Evolutionary conservation across 2,113 vertebrate species (phyloP).

Genomic region (Leptodactylus fuscus): DNA sequence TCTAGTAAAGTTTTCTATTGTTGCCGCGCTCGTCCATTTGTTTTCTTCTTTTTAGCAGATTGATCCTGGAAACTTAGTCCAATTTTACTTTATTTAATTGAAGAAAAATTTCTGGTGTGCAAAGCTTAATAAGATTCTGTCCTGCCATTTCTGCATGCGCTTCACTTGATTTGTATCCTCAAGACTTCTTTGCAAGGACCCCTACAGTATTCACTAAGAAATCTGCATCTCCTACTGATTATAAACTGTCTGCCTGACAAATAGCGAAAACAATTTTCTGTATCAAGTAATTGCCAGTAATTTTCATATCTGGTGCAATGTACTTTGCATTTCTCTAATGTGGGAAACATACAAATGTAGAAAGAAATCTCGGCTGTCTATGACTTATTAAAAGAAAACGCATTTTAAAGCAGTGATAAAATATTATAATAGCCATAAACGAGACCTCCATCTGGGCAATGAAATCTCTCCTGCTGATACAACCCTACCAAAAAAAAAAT

Average conservation of each 20-base stretch:
- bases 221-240: slow-evolving; percentile 61
- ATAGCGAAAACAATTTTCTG: slow-evolving; percentile 59
- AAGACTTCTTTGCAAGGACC: slow-evolving; percentile 61
- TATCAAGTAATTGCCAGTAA: slow-evolving; percentile 62
- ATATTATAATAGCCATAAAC: neutral
- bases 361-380: neutral
- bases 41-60: slow-evolving; percentile 50
- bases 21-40: neutral
- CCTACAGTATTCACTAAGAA: slow-evolving; percentile 51
- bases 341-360: neutral
- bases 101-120: slow-evolving; percentile 59
- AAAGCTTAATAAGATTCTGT: slow-evolving; percentile 61
- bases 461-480: neutral
- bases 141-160: slow-evolving; percentile 54
- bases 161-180: slow-evolving; percentile 63
- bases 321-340: slow-evolving; percentile 42
- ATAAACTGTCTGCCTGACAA: slow-evolving; percentile 63
- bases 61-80: slow-evolving; percentile 61
- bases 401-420: neutral
- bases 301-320: slow-evolving; percentile 58
- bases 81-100: slow-evolving; percentile 63
- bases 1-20: slow-evolving; percentile 21
- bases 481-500: too few relatives aligned
- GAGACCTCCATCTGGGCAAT: neutral
- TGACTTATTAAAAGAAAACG: neutral